Base-by-base conservation (phyloP, 2,113 vertebrate genomes). In the Probosciger aterrimus region DNA sequence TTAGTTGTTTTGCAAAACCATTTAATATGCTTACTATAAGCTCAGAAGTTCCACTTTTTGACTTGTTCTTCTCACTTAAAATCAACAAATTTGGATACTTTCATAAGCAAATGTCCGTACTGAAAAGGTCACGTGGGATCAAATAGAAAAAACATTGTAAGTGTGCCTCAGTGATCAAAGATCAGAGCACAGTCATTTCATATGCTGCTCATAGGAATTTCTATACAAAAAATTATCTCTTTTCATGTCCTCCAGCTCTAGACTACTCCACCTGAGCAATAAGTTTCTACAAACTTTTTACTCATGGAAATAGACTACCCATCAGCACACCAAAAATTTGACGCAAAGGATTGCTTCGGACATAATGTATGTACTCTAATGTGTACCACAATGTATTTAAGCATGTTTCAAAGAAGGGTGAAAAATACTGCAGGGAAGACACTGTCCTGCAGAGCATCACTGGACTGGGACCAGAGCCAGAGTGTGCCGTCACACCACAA, bases 41-140 rank as follows among this genome's bases (percentile, higher is more conserved):
- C 37, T 69, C 47, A 75, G n/a, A 79, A 95, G 55, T 95, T 83
- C 74, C 74, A 92, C 77, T 71, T 82, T 86, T 93, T 90, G 92
- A 71, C 82, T 84, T 70, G 19, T 81, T 60, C 53, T 91, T 73
- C 65, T 75, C 77, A 65, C 75, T 88, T 80, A 63, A 86, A 89
- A 75, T 93, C 44, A 94, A 47, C 64, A 17, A 68, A 39, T 25
- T 49, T 0, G 10, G 82, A 63, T 69, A 39, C 63, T 49, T 35
- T 20, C 30, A 46, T 64, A 68, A 93, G 62, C 87, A 79, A 92
- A 28, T 15, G 31, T 78, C 82, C 59, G 30, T 59, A 57, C 50
- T 73, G 28, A 74, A 82, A 60, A 86, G 52, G 81, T 57, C 9
- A 14, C 43, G 30, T 30, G 14, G 77, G 47, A 91, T 10, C 35